Evolutionary conservation across 2,797 vertebrate species (phyloP).

Genomic region (Rhinogobio ventralis): DNA sequence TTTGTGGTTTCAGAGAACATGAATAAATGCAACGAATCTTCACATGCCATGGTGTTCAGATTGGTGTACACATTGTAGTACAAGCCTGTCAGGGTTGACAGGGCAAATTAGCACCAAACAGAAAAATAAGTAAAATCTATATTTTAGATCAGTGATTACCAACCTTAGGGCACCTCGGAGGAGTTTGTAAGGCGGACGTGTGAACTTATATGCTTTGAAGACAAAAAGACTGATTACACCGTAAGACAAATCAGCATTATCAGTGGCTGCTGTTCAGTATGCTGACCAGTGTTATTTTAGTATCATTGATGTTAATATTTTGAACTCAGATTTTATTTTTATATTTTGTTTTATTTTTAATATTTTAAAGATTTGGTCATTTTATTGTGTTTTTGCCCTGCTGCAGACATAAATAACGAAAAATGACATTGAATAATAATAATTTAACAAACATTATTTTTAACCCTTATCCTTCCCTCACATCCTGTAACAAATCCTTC

Average conservation of each 20-base stretch:
- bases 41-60: not conserved
- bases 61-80: not conserved
- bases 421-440: no score
- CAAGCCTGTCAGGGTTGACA: not conserved
- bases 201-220: not conserved
- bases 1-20: not conserved
- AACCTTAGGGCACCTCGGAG: not conserved
- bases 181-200: not conserved
- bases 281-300: not conserved
- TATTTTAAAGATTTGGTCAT: not conserved
- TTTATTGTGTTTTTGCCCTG: not conserved
- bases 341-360: not conserved
- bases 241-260: not conserved
- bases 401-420: no score
- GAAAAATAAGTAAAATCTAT: not conserved
- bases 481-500: no score
- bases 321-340: not conserved
- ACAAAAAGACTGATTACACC: not conserved
- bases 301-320: not conserved
- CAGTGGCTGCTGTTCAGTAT: not conserved
- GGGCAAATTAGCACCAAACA: not conserved
- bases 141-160: not conserved
- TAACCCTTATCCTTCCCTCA: no score
- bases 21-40: slow-evolving; percentile 14
- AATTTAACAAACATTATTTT: no score